These are phyloP conservation scores for Eulimnadia texana DNA, from an alignment of 1,140 invertebrate genomes.

Conservation along the genomic window DNA sequence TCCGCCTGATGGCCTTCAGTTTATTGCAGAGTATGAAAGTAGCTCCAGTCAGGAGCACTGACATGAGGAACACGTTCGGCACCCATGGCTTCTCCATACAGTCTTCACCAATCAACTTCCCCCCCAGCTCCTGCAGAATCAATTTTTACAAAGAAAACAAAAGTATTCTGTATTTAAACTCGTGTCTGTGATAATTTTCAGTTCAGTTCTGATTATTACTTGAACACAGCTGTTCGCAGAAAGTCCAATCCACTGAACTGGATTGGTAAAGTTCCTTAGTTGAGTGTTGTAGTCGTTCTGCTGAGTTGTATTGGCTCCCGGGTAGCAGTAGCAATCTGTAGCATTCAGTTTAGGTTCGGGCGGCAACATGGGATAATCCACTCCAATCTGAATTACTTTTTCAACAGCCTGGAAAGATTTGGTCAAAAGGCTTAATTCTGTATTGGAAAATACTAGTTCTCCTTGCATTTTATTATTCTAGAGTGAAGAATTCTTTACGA, in stretches of 20 bases:
- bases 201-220: no score
- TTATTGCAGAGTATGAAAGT: slow-evolving; percentile 81
- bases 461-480: no score
- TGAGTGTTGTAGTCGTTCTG: slow-evolving; percentile 19
- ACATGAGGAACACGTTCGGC: slow-evolving; percentile 94
- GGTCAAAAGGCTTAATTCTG: neutral
- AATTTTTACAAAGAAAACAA: no score
- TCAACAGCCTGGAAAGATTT: slow-evolving; percentile 61
- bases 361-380: slow-evolving; percentile 56
- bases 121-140: slow-evolving; percentile 54
- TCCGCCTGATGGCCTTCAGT: slow-evolving; percentile 86
- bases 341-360: slow-evolving; percentile 36
- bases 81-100: slow-evolving; percentile 49
- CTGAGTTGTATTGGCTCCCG: no score
- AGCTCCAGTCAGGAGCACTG: slow-evolving; percentile 78
- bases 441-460: no score
- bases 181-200: no score
- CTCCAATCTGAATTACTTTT: slow-evolving; percentile 69
- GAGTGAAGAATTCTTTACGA: no score
- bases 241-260: slow-evolving; percentile 13
- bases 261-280: slow-evolving; percentile 37
- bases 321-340: slow-evolving; percentile 51
- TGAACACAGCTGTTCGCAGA: slow-evolving; percentile 16
- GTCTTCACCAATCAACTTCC: slow-evolving; percentile 52
- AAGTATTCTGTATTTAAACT: no score